Conservation (phyloP, 2,888 invertebrate species). For the Acleris sparsana region DNA sequence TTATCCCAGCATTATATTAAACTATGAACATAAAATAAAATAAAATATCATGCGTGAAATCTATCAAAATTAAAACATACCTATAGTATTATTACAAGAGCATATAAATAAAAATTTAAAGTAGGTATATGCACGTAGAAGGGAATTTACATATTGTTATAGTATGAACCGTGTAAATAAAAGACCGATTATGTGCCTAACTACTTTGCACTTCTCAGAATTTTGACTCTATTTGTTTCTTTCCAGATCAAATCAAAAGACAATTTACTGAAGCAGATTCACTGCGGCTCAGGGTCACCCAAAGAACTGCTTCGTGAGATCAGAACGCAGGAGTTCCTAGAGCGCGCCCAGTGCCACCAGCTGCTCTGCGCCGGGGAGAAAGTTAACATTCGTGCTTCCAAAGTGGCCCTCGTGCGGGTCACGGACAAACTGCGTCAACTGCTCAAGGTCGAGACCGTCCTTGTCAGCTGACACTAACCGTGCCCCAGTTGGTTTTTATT, state of each 20-base stretch:
- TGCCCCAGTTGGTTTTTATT: conserved; percentile 8
- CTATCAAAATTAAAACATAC: too few relatives aligned
- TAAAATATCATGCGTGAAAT: too few relatives aligned
- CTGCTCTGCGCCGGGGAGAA: conserved; percentile 90
- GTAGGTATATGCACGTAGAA: too few relatives aligned
- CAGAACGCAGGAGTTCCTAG: conserved; percentile 91
- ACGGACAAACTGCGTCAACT: conserved; percentile 92
- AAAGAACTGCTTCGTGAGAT: conserved; percentile 85
- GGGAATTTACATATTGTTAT: too few relatives aligned
- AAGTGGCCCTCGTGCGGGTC: conserved; percentile 92
- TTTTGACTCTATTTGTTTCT: neutral
- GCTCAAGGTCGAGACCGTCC: conserved; percentile 90
- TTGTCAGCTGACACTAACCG: conserved; percentile 84
- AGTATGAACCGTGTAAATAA: too few relatives aligned
- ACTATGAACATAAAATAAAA: too few relatives aligned
- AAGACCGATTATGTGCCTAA: too few relatives aligned
- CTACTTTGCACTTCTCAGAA: too few relatives aligned
- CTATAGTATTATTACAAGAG: too few relatives aligned
- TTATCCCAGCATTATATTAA: too few relatives aligned
- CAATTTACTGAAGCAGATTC: conserved; percentile 89
- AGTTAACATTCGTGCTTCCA: conserved; percentile 90
- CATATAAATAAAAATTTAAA: too few relatives aligned
- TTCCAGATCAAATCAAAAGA: conserved; percentile 92
- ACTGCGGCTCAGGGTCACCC: conserved; percentile 83
- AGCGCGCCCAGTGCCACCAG: conserved; percentile 91